These are phyloP conservation scores for Cairina moschata DNA, from an alignment of 2,113 vertebrate species.

Conservation along the genomic window DNA sequence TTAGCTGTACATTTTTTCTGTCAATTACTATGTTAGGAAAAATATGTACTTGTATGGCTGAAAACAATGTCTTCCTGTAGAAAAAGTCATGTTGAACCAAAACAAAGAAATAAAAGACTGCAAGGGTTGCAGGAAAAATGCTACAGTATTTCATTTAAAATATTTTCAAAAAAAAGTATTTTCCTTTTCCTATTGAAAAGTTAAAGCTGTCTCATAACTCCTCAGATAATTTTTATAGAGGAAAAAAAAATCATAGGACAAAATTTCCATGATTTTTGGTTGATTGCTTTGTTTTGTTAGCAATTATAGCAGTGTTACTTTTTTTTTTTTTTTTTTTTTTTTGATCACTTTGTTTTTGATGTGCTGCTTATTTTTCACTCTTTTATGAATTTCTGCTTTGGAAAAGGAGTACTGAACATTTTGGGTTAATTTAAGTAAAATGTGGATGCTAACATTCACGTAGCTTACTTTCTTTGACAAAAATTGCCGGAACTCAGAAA, in stretches of 20 bases:
- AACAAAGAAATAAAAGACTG: not conserved
- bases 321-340: not conserved
- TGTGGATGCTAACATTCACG: not conserved
- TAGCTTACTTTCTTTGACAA: not conserved
- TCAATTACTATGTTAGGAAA: not conserved
- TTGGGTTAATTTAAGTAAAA: not conserved
- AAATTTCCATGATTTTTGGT: not conserved
- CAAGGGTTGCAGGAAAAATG: not conserved
- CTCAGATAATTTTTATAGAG: not conserved
- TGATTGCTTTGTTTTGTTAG: not conserved
- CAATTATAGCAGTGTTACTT: not conserved
- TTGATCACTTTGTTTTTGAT: not conserved
- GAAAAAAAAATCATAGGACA: not conserved
- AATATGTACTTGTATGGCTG: not conserved
- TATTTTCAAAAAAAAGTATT: not conserved
- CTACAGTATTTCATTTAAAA: not conserved
- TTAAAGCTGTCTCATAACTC: not conserved
- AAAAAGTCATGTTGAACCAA: not conserved
- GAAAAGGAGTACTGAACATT: not conserved
- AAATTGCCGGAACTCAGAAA: conserved; percentile 10
- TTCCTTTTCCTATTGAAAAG: not conserved
- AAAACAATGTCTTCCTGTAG: not conserved
- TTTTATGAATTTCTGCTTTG: not conserved
- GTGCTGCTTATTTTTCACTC: not conserved
- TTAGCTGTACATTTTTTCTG: not conserved